phyloP scores from a whole-genome alignment of 2,113 vertebrate species.

The Merops nubicus region DNA sequence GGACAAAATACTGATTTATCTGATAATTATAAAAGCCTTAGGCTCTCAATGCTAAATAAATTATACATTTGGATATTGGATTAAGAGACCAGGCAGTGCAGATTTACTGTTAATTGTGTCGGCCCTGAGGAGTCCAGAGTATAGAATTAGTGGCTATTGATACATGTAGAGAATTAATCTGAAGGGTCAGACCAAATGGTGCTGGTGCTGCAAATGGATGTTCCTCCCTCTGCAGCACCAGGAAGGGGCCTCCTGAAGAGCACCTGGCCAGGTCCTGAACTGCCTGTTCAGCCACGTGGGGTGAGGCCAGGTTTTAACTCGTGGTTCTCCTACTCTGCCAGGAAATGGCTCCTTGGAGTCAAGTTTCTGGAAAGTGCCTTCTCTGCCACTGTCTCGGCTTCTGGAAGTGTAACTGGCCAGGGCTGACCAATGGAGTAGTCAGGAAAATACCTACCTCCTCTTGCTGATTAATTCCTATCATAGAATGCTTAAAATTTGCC shows the following conservation, averaged over 20 bases:
- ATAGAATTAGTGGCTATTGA: background rate
- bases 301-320: background rate
- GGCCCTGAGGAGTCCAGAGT: background rate
- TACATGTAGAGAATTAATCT: background rate
- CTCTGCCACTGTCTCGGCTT: background rate
- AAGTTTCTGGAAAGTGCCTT: background rate
- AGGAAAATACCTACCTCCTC: background rate
- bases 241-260: background rate
- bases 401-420: background rate
- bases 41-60: background rate
- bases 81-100: background rate
- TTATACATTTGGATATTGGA: background rate
- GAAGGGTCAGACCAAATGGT: background rate
- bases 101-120: background rate
- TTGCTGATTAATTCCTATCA: background rate
- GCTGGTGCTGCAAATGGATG: background rate
- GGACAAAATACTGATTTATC: background rate
- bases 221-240: background rate
- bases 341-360: background rate
- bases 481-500: background rate
- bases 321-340: background rate
- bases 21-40: background rate
- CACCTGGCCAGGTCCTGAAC: rapidly evolving
- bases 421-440: background rate
- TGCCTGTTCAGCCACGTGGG: rapidly evolving